A percentile compares a stretch with the other conserved stretches of the same genome.
These are phyloP conservation scores for Drosophila murphyi DNA, from an alignment of 1,140 invertebrate species.

Conservation along the genomic window DNA sequence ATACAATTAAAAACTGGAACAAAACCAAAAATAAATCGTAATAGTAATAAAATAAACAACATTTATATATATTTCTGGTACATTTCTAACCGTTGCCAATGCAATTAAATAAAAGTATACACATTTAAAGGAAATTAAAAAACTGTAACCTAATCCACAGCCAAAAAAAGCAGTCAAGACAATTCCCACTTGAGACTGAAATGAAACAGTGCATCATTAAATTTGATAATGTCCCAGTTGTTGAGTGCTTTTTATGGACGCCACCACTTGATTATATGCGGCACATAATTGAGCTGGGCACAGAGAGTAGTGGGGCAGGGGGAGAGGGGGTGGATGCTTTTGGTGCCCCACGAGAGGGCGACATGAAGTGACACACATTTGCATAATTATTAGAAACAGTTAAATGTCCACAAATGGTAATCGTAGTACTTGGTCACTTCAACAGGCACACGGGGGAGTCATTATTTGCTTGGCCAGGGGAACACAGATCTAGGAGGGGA, in stretches of 20 bases:
- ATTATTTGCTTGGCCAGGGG: slow-evolving; percentile 47
- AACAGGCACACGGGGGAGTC: slow-evolving; percentile 64
- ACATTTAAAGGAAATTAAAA: slow-evolving; percentile 30
- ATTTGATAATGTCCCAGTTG: slow-evolving; percentile 64
- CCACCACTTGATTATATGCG: slow-evolving; percentile 56
- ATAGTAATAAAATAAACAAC: neutral
- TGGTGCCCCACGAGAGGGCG: slow-evolving; percentile 45
- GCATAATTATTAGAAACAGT: slow-evolving; percentile 83
- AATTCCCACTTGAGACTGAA: slow-evolving; percentile 46
- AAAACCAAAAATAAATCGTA: neutral
- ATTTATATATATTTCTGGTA: neutral
- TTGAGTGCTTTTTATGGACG: slow-evolving; percentile 52
- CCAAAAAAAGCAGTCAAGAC: neutral
- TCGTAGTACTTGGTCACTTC: slow-evolving; percentile 48
- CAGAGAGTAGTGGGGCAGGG: slow-evolving; percentile 5
- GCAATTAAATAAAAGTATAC: slow-evolving; percentile 1
- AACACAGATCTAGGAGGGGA: too few relatives aligned
- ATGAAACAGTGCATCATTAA: slow-evolving; percentile 58
- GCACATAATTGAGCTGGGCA: slow-evolving; percentile 58
- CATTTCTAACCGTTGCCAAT: neutral
- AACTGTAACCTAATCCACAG: slow-evolving; percentile 33
- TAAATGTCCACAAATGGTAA: slow-evolving; percentile 81
- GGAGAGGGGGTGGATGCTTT: neutral
- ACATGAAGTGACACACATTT: slow-evolving; percentile 75
- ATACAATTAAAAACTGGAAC: too few relatives aligned